Conservation (phyloP, 2,797 vertebrate genomes). For the Meriones psammophilus region DNA sequence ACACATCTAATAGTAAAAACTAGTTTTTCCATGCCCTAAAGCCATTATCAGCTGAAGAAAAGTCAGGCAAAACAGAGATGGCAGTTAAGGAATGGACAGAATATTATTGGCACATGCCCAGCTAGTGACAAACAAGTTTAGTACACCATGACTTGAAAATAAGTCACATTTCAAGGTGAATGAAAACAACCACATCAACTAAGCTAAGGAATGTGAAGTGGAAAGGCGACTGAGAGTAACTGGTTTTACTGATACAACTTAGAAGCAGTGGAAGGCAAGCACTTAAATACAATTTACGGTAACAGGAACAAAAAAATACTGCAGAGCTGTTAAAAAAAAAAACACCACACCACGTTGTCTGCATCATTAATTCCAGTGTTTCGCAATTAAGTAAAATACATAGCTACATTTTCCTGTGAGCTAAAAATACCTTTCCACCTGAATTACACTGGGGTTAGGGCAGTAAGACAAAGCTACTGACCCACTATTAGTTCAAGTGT, state of each 20-base stretch:
- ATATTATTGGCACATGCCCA: slow-evolving; percentile 79
- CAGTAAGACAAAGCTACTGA: slow-evolving; percentile 72
- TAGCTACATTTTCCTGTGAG: slow-evolving; percentile 80
- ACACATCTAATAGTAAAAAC: slow-evolving; percentile 75
- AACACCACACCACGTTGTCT: slow-evolving; percentile 75
- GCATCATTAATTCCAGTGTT: slow-evolving; percentile 84
- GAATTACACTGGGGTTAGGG: slow-evolving; percentile 80
- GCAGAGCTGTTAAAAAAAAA: slow-evolving; percentile 78
- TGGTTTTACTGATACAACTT: slow-evolving; percentile 77
- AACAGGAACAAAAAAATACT: slow-evolving; percentile 73
- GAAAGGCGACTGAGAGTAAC: slow-evolving; percentile 57
- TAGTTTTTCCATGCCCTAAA: slow-evolving; percentile 78
- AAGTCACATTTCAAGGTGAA: slow-evolving; percentile 77
- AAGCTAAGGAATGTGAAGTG: slow-evolving; percentile 63
- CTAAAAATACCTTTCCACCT: slow-evolving; percentile 81
- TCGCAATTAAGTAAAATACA: slow-evolving; percentile 83
- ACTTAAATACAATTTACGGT: slow-evolving; percentile 79
- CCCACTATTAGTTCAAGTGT: slow-evolving; percentile 78
- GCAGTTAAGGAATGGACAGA: slow-evolving; percentile 76
- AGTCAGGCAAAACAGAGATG: slow-evolving; percentile 75
- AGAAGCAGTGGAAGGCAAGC: slow-evolving; percentile 68
- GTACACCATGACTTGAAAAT: slow-evolving; percentile 74
- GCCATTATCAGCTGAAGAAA: slow-evolving; percentile 66
- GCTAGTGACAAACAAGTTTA: slow-evolving; percentile 78
- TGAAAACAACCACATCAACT: slow-evolving; percentile 67